Percentiles rank a stretch among this genome's conserved stretches.
Conservation (phyloP, 1,140 invertebrate species). For the Drosophila burlai region DNA sequence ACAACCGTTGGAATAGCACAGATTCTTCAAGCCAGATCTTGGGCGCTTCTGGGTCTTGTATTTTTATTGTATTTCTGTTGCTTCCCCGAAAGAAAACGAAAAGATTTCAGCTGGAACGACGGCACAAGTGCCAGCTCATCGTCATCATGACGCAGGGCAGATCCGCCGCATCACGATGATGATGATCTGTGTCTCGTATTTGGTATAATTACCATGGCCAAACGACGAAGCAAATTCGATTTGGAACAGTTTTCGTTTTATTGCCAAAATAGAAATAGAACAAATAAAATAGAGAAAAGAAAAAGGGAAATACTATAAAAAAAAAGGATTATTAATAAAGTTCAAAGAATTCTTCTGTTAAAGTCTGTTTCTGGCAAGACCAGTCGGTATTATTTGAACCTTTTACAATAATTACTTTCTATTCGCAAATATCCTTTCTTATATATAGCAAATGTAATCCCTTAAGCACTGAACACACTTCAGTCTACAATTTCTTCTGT, state of each 20-base stretch:
- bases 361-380: conserved; percentile 7
- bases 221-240: conserved; percentile 29
- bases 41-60: conserved; percentile 4
- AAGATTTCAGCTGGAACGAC: conserved; percentile 75
- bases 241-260: conserved; percentile 50
- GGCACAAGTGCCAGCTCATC: conserved; percentile 66
- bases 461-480: conserved; percentile 1
- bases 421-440: not conserved
- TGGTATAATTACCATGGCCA: conserved; percentile 42
- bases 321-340: not conserved
- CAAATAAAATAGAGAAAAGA: conserved; percentile 5
- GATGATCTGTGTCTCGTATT: conserved; percentile 30
- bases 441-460: not conserved
- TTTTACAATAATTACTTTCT: not conserved
- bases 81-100: conserved; percentile 73
- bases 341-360: not conserved
- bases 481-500: not conserved
- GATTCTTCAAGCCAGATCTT: conserved; percentile 51
- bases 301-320: not conserved
- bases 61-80: conserved; percentile 10
- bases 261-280: conserved; percentile 33
- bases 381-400: not conserved
- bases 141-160: conserved; percentile 5
- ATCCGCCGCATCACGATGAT: conserved; percentile 4
- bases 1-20: conserved; percentile 72